phyloP scores from a whole-genome alignment of 2,888 invertebrate genomes.

The Aelia acuminata region DNA sequence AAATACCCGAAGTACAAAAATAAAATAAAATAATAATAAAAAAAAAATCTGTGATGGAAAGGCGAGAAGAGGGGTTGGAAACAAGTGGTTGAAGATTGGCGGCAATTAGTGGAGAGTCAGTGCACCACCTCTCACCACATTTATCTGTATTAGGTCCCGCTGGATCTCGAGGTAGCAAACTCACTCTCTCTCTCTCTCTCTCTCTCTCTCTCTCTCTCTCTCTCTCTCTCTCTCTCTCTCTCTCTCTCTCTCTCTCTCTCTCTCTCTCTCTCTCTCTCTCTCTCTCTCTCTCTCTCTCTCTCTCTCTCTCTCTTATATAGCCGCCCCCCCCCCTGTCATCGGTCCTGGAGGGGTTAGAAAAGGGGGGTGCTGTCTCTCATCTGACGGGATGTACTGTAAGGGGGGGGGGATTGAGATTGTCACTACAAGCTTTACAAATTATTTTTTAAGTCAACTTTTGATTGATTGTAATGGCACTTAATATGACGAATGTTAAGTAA shows the following conservation, averaged over 20 bases:
- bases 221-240: too few species aligned
- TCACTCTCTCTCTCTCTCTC: slow-evolving; percentile 59
- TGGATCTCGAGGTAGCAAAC: neutral
- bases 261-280: too few species aligned
- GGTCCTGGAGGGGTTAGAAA: too few species aligned
- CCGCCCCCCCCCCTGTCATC: too few species aligned
- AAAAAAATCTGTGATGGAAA: neutral
- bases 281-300: too few species aligned
- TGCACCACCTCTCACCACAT: slow-evolving; percentile 5
- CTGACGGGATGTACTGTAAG: too few species aligned
- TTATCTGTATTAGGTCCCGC: slow-evolving; percentile 25
- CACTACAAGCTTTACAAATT: neutral
- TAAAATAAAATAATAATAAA: neutral
- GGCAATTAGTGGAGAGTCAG: slow-evolving; percentile 30
- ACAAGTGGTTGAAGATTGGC: slow-evolving; percentile 52
- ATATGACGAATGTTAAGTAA: too few species aligned
- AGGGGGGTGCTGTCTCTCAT: too few species aligned
- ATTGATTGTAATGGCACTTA: too few species aligned
- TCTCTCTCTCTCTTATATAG: too few species aligned
- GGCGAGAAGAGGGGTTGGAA: neutral
- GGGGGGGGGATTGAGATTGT: neutral
- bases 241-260: too few species aligned
- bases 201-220: neutral
- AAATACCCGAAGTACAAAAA: neutral
- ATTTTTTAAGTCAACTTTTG: too few species aligned